Conservation (phyloP, 2,797 vertebrate species). For the Tokudaia muenninki region DNA sequence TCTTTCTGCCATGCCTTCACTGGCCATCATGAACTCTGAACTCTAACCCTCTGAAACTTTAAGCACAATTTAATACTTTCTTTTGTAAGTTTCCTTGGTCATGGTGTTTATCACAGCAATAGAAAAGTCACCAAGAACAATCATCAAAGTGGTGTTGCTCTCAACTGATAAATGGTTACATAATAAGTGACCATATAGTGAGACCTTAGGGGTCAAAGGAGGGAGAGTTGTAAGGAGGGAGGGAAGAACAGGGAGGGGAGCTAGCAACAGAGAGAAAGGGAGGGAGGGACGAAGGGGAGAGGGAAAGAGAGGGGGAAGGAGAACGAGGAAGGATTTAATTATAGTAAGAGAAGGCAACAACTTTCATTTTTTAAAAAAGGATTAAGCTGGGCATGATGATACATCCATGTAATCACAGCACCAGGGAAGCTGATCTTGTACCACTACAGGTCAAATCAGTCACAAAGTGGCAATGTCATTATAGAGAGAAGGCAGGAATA, state of each 20-base stretch:
- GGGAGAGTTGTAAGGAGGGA: too few species aligned
- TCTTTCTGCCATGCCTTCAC: background rate
- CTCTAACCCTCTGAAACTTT: background rate
- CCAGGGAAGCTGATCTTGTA: background rate
- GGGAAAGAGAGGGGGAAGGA: background rate
- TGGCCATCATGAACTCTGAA: background rate
- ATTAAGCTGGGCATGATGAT: background rate
- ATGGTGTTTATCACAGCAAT: background rate
- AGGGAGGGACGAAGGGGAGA: too few species aligned
- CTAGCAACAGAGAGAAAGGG: too few species aligned
- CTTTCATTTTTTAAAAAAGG: slow-evolving; percentile 47
- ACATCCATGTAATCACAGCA: background rate
- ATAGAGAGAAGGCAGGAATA: background rate
- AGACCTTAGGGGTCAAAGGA: too few species aligned
- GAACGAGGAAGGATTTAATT: background rate
- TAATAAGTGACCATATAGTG: background rate
- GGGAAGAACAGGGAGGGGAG: too few species aligned
- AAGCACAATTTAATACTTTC: background rate
- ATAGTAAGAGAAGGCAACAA: slow-evolving; percentile 10
- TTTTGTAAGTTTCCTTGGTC: background rate
- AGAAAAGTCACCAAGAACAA: background rate
- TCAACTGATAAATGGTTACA: background rate
- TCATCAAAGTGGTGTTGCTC: background rate
- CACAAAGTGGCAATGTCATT: background rate
- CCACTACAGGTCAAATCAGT: background rate